These are phyloP conservation scores for Lycaon pictus DNA, from an alignment of 2,113 vertebrate genomes.

Conservation along the genomic window DNA sequence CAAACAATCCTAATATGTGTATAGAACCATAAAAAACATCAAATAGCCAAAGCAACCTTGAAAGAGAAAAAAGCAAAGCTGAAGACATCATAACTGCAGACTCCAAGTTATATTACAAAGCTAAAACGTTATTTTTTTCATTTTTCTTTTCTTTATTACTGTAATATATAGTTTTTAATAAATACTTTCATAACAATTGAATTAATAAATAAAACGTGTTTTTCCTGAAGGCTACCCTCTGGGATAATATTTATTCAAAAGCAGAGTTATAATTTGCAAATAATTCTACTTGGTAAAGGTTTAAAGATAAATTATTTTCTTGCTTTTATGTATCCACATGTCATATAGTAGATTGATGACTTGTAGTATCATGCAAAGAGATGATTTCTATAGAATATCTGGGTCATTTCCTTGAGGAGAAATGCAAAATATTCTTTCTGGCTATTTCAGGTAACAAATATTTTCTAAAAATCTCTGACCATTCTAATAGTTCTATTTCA, in stretches of 20 bases:
- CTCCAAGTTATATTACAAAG: not conserved
- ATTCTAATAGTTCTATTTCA: conserved; percentile 1
- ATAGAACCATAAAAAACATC: not conserved
- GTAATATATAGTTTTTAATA: not conserved
- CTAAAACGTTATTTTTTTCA: not conserved
- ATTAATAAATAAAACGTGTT: not conserved
- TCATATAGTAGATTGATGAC: not conserved
- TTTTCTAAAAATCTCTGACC: not conserved
- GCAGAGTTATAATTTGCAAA: not conserved
- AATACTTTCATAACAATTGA: not conserved
- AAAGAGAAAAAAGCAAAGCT: not conserved
- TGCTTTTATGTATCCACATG: not conserved
- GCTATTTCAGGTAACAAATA: not conserved
- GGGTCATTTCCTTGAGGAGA: not conserved
- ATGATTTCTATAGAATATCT: conserved; percentile 32
- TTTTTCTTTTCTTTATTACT: not conserved
- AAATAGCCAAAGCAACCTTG: not conserved
- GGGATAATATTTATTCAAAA: not conserved
- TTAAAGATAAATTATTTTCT: not conserved
- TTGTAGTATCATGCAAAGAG: not conserved
- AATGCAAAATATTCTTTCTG: not conserved
- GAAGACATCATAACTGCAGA: not conserved
- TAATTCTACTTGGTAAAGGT: not conserved
- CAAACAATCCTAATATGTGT: not conserved
- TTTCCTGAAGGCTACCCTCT: not conserved